These are phyloP conservation scores for Drosophila kurseongensis DNA, from an alignment of 1,140 invertebrate genomes.

Conservation along the genomic window DNA sequence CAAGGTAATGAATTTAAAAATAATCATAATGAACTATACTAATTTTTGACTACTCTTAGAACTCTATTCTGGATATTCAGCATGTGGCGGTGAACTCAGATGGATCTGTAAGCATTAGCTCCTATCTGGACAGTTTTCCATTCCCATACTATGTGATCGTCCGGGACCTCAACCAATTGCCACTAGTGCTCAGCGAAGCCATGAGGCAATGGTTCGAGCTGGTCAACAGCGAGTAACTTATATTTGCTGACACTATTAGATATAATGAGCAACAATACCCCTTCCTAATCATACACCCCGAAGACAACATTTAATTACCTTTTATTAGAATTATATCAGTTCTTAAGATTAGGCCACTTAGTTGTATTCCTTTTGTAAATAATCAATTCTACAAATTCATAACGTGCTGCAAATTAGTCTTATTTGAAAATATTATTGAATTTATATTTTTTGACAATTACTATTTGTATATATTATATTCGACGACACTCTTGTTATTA, in stretches of 20 bases:
- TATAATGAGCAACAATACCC: too few species aligned
- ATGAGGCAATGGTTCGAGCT: slow-evolving; percentile 99
- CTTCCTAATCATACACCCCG: neutral
- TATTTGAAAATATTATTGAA: too few species aligned
- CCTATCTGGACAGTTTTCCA: slow-evolving; percentile 97
- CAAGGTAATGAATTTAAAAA: slow-evolving; percentile 88
- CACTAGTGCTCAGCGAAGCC: slow-evolving; percentile 96
- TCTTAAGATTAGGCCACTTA: too few species aligned
- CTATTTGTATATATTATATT: too few species aligned
- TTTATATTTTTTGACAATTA: too few species aligned
- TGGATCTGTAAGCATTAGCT: slow-evolving; percentile 86
- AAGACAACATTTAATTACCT: neutral
- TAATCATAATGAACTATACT: neutral
- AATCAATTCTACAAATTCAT: too few species aligned
- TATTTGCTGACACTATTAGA: neutral
- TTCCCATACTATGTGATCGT: slow-evolving; percentile 99
- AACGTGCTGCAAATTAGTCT: too few species aligned
- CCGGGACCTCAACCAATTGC: slow-evolving; percentile 93
- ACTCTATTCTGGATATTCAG: slow-evolving; percentile 96
- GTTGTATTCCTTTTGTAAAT: too few species aligned
- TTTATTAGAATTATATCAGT: neutral
- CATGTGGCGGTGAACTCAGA: slow-evolving; percentile 89
- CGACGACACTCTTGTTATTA: too few species aligned
- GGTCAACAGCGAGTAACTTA: slow-evolving; percentile 84
- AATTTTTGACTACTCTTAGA: slow-evolving; percentile 85